Base-by-base conservation (phyloP, 2,888 invertebrate genomes). In the Drosophila buzzatii region DNA sequence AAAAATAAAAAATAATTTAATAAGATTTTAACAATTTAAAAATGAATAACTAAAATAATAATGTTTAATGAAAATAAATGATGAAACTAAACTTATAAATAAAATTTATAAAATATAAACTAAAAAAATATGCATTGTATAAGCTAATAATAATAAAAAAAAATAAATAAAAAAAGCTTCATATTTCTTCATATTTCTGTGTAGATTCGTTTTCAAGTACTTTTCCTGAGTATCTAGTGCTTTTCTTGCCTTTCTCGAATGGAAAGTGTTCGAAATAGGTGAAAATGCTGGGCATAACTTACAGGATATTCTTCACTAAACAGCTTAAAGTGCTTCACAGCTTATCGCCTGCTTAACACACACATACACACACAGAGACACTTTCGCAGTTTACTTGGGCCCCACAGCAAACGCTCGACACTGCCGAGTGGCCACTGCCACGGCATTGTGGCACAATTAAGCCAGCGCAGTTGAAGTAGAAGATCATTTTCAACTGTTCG, bases 311-410 rank as follows among this genome's bases (percentile, higher is more conserved):
- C 63, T 62, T 66, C 65, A 44, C 47, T 83, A 88, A 84, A 85
- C 81, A n/a, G 88, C 86, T 84, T 88, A 80, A 73, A 66, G 81
- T 47, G 76, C 62, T 75, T 73, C 31, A 33, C 66, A 62, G 88
- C 85, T 84, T 84, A 84, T 84, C 84, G 84, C 56, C 71, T 71
- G 83, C 70, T 81, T 57, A 60, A 70, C 87, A 84, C 51, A 45
- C 52, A 63, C 55, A 79, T 41, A 31, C 86, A 74, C 44, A 39
- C 12, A 39, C 1, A n/a, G 37, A 52, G 18, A 45, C 7, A 37
- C 33, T 33, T 44, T 23, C 31, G 31, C n/a, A 31, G 49, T n/a
- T 31, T 49, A 18, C 12, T 18, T 33, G 51, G 4, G 45, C 45
- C 20, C 27, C 41, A 60, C 31, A 53, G 68, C 52, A 52, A 18